Evolutionary conservation across 2,113 vertebrate species (phyloP).

Genomic region (Danio rerio): GRCz12tu NC_133179.1:40697001-40697500

Average conservation of each 20-base stretch:
- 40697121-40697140: not conserved
- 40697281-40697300: not conserved
- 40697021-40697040: slow-evolving; percentile 3
- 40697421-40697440: not conserved
- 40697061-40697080: not conserved
- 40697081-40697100: not conserved
- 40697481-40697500: not conserved
- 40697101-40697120: not conserved
- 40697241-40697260: not conserved
- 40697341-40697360: not conserved
- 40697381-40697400: not conserved
- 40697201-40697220: not conserved
- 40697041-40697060: not conserved
- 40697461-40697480: not conserved
- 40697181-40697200: not conserved
- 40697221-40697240: not conserved
- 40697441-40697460: not conserved
- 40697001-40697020: not conserved
- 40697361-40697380: not conserved
- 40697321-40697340: not conserved
- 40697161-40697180: not conserved
- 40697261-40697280: not conserved
- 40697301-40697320: not conserved
- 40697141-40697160: not conserved
- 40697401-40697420: not conserved